A percentile compares a stretch with the other conserved stretches of the same genome.
Conservation (phyloP, 2,797 vertebrate genomes). For the Chelon labrosus region DNA sequence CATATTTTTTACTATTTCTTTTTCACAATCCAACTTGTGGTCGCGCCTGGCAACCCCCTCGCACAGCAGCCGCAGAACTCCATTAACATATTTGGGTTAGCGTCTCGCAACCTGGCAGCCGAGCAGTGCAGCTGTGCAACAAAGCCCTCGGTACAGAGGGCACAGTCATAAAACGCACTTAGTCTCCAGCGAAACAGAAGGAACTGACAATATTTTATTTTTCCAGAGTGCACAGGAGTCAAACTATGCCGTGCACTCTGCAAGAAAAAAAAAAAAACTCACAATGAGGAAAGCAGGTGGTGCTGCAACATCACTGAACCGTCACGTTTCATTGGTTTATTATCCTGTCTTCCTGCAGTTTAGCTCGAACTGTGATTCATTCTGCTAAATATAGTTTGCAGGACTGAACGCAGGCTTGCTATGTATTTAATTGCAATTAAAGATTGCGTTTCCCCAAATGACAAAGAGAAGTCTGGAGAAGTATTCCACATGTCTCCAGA, state of each 20-base stretch:
- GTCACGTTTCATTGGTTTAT: constrained; percentile 43
- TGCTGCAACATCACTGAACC: constrained; percentile 30
- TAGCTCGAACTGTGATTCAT: constrained; percentile 31
- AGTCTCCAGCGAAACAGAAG: constrained; percentile 45
- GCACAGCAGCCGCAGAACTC: constrained; percentile 45
- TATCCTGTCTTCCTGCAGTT: constrained; percentile 36
- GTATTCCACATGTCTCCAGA: constrained; percentile 65
- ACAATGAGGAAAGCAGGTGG: constrained; percentile 47
- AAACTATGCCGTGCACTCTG: constrained; percentile 1
- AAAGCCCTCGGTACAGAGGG: constrained; percentile 35
- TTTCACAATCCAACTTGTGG: constrained; percentile 50
- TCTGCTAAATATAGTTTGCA: constrained; percentile 55
- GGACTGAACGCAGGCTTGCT: constrained; percentile 35
- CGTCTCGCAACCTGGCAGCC: constrained; percentile 71
- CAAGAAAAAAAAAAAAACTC: background rate
- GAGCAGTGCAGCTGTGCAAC: constrained; percentile 61
- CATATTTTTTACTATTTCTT: constrained; percentile 43
- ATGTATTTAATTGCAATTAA: constrained; percentile 70
- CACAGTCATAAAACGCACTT: constrained; percentile 56
- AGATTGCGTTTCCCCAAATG: constrained; percentile 66
- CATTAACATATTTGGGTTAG: constrained; percentile 70
- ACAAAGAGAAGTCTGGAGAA: constrained; percentile 61
- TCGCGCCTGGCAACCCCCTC: constrained; percentile 58
- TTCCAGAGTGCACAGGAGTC: no score
- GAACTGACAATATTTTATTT: constrained; percentile 23